A percentile compares a stretch with the other conserved stretches of the same genome.
phyloP scores from a whole-genome alignment of 2,113 vertebrate genomes.

The Crotalus helleri region DNA sequence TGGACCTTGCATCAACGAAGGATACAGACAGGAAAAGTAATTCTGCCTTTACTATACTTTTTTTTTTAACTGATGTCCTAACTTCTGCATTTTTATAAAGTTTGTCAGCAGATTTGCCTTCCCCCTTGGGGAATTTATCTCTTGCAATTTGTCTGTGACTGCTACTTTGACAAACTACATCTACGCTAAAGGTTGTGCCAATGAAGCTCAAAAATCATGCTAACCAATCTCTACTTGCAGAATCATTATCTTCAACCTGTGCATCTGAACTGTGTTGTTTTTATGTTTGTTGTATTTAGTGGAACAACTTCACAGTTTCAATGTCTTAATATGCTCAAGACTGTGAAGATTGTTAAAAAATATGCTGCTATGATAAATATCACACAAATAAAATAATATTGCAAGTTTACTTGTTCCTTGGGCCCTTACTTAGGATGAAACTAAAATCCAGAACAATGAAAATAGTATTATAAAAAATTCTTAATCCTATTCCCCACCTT shows the following conservation, averaged over 20 bases:
- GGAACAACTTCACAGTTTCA: not conserved
- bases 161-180: not conserved
- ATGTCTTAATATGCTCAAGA: not conserved
- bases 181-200: not conserved
- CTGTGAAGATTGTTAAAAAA: not conserved
- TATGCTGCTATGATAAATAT: not conserved
- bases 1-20: slow-evolving; percentile 87
- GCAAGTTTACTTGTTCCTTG: not conserved
- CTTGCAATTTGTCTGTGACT: not conserved
- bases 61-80: not conserved
- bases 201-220: not conserved
- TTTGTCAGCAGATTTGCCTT: not conserved
- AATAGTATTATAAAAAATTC: not conserved
- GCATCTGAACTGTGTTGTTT: not conserved
- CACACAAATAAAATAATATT: not conserved
- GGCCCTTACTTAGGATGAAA: not conserved
- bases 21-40: slow-evolving; percentile 83
- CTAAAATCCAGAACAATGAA: not conserved
- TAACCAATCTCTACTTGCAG: not conserved
- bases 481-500: not conserved
- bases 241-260: not conserved
- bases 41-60: slow-evolving; percentile 5
- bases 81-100: not conserved
- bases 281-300: not conserved
- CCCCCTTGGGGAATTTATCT: not conserved